Evolutionary conservation across 2,888 invertebrate genomes (phyloP), one percentile per base, ranked within the genome.

Genomic region (Villa cingulata): DNA sequence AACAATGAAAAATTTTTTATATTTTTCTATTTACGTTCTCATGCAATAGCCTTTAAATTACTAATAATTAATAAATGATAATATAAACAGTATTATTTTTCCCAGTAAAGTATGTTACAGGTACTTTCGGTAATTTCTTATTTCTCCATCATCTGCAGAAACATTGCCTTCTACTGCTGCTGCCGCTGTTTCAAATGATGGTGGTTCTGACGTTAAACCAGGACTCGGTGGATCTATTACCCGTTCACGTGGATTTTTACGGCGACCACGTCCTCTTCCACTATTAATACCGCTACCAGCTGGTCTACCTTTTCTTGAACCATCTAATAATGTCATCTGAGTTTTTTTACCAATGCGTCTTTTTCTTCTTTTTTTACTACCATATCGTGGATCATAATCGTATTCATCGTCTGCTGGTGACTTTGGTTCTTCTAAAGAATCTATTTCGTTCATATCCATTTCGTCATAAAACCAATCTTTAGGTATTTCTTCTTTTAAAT

Each of bases 401-500:
- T 88, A 86, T 66, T 94, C 94, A 15, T 91, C 90, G 61, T 92
- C 91, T 23, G 86, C 81, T 59, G 92, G 91, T 37, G 86, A 82
- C 62, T 92, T 91, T 0, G 86, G 89, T 60, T 91, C 91, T 60
- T 92, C 92, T 52, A 87, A 85, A 1, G 84, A 84, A 58, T 91
- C 92, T 71, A 89, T 87, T 63, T 94, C 92, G 50, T 89, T 81
- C 71, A 91, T 84, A 52, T 88, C 88, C 61, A 86, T 75, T 53
- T 90, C 89, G 62, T 90, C 90, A 60, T 87, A 89, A 70, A 83
- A 90, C 89, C 89, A 90, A 57, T 88, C 87, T 73, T 84, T 86
- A 55, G 80, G 77, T 53, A 73, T 68, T 62, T 84, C 83, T 72
- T 89, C 88, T 65, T 88, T 87, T 9, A 82, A 74, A 18, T 80